These are phyloP conservation scores for Philereme vetulata DNA, from an alignment of 2,888 invertebrate genomes.

Conservation along the genomic window DNA sequence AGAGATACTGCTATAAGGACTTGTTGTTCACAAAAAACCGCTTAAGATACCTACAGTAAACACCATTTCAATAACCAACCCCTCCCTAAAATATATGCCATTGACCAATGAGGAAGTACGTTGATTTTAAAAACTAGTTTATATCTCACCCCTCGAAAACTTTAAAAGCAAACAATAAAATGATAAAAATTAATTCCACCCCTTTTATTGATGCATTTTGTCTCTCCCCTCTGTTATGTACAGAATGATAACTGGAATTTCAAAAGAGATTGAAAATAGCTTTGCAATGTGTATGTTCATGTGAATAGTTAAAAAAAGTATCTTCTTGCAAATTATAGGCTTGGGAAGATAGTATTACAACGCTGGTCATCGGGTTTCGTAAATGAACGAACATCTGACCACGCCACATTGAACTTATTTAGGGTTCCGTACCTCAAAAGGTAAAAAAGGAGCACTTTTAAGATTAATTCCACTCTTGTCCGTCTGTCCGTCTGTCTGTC, in stretches of 20 bases:
- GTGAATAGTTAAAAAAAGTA: constrained; percentile 6
- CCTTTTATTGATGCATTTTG: constrained; percentile 11
- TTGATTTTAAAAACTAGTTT: constrained; percentile 11
- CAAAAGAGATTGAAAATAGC: constrained; percentile 4
- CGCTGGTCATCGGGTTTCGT: constrained; percentile 9
- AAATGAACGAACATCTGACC: constrained; percentile 15
- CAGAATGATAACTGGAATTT: constrained; percentile 14
- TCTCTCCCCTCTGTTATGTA: constrained; percentile 8
- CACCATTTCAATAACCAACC: too few species aligned
- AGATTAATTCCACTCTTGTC: too few species aligned
- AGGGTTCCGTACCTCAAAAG: too few species aligned
- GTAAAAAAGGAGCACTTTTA: too few species aligned
- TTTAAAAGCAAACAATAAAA: constrained; percentile 10
- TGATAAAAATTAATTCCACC: constrained; percentile 17
- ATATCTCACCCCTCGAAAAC: constrained; percentile 4
- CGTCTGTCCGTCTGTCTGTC: too few species aligned
- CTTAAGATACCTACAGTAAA: too few species aligned
- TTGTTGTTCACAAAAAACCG: too few species aligned
- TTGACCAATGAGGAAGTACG: neutral
- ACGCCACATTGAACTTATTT: too few species aligned
- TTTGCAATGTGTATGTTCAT: constrained; percentile 1
- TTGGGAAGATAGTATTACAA: neutral
- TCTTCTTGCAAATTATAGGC: constrained; percentile 25
- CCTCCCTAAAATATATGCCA: too few species aligned
- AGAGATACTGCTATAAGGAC: too few species aligned